Conservation (phyloP, 2,888 invertebrate species). For the Tryphoninae sp. region DNA sequence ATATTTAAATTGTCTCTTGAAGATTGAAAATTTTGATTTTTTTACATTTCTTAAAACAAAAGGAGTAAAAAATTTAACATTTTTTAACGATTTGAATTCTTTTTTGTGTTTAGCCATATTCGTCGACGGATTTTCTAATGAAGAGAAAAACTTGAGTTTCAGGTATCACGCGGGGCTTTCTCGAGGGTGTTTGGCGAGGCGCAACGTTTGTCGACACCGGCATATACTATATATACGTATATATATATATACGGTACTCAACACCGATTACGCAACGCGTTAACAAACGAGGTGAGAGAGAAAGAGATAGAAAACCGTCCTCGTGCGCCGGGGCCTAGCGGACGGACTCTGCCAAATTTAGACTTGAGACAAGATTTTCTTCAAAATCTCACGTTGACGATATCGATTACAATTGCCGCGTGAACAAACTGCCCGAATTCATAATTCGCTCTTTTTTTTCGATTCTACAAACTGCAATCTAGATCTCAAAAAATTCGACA, state of each 20-base stretch:
- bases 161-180: constrained; percentile 20
- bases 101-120: neutral
- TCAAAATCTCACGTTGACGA: constrained; percentile 56
- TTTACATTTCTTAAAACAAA: neutral
- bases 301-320: constrained; percentile 57
- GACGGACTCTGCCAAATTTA: constrained; percentile 60
- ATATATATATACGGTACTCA: neutral
- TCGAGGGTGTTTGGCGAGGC: constrained; percentile 23
- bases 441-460: neutral
- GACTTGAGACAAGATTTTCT: constrained; percentile 60
- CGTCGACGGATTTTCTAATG: neutral
- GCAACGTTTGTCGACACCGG: constrained; percentile 29
- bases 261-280: constrained; percentile 74
- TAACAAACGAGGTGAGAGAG: constrained; percentile 73
- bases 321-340: constrained; percentile 42
- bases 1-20: neutral
- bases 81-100: too few relatives aligned
- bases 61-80: neutral
- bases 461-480: neutral
- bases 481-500: neutral
- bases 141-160: constrained; percentile 42
- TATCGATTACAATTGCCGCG: constrained; percentile 64
- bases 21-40: neutral
- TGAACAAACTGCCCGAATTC: neutral
- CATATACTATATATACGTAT: constrained; percentile 2